phyloP scores from a whole-genome alignment of 2,113 vertebrate species.

The Addax nasomaculatus region DNA sequence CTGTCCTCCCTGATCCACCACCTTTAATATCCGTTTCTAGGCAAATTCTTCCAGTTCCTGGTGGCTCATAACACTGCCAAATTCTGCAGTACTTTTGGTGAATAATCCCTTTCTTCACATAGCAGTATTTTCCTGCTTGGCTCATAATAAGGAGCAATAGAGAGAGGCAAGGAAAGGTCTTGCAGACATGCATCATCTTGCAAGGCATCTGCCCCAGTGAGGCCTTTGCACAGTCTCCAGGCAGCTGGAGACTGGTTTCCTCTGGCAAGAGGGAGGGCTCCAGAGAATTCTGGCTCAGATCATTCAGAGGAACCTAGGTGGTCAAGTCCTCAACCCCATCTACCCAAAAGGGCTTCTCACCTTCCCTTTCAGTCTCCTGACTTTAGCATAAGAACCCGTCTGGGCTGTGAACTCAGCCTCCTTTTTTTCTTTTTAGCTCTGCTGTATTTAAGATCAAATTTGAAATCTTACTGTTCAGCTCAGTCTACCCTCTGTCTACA shows the following conservation, averaged over 20 bases:
- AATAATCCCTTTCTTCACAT: conserved; percentile 24
- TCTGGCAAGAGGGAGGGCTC: neutral
- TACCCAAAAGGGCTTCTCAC: neutral
- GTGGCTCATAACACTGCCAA: neutral
- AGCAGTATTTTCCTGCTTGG: neutral
- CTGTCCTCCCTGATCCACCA: neutral
- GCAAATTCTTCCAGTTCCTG: neutral
- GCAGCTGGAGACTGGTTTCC: neutral
- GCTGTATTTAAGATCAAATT: neutral
- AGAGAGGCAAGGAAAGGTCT: neutral
- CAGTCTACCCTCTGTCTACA: neutral
- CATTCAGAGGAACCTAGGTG: neutral
- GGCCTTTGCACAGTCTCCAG: neutral
- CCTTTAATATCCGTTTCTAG: neutral
- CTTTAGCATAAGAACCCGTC: neutral
- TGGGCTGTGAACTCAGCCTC: neutral
- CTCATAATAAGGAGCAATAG: neutral
- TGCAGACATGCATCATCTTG: conserved; percentile 8
- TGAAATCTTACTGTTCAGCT: neutral
- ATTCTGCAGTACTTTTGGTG: neutral
- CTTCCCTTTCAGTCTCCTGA: neutral
- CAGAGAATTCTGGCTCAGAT: neutral
- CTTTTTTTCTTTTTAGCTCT: neutral
- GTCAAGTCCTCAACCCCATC: neutral
- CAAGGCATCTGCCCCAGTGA: neutral